phyloP scores from a whole-genome alignment of 2,797 vertebrate genomes.

The Allobates femoralis region DNA sequence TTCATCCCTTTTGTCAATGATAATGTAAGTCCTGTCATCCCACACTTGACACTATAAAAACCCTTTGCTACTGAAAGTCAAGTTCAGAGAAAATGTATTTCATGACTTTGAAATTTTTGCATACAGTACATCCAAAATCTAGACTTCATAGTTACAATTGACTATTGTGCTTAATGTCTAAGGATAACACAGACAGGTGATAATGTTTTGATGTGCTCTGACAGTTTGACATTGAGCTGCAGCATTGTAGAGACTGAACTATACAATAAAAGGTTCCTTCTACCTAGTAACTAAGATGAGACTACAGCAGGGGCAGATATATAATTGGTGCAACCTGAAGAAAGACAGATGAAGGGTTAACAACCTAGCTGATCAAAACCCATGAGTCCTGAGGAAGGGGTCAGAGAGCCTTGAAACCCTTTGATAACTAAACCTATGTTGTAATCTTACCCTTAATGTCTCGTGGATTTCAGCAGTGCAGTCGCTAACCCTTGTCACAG shows the following conservation, averaged over 20 bases:
- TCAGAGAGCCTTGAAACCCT: too few species aligned
- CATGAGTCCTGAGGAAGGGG: too few species aligned
- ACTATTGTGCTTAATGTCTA: constrained; percentile 29
- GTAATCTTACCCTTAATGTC: too few species aligned
- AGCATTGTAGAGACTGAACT: not conserved
- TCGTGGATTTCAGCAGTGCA: too few species aligned
- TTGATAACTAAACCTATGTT: too few species aligned
- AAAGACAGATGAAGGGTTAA: too few species aligned
- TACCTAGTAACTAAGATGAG: not conserved
- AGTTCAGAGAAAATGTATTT: constrained; percentile 13
- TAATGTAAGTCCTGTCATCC: constrained; percentile 56
- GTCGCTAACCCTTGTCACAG: too few species aligned
- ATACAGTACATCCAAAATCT: constrained; percentile 33
- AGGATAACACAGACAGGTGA: not conserved
- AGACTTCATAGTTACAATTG: constrained; percentile 10
- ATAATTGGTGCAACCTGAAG: too few species aligned
- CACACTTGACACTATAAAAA: constrained; percentile 45
- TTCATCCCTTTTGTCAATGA: constrained; percentile 52
- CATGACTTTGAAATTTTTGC: constrained; percentile 31
- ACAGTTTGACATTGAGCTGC: constrained; percentile 35
- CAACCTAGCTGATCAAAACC: too few species aligned
- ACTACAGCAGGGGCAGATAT: too few species aligned
- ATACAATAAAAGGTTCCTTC: not conserved
- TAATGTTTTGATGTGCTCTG: not conserved
- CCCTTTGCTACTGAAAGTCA: constrained; percentile 49